Evolutionary conservation across 2,888 invertebrate genomes (phyloP).

Genomic region (Scrobipalpa costella): DNA sequence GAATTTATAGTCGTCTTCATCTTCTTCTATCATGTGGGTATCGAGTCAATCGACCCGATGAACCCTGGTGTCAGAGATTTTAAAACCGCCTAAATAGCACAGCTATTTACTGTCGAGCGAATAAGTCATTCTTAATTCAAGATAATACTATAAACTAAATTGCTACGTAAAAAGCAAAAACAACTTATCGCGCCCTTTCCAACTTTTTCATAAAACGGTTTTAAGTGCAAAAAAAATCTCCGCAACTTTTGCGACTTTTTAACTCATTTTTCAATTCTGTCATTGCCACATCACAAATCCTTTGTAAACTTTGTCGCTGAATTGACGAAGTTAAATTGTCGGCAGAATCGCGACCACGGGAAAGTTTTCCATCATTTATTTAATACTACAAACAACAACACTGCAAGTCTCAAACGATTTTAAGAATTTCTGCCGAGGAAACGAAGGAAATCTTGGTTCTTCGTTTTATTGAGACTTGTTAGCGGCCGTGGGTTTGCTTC

Average conservation of each 20-base stretch:
- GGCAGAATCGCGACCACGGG: conserved; percentile 32
- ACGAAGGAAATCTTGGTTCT: conserved; percentile 60
- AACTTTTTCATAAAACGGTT: conserved; percentile 20
- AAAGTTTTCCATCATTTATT: conserved; percentile 42
- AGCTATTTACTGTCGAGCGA: no score
- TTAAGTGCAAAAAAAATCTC: conserved; percentile 15
- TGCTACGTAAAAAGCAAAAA: not conserved
- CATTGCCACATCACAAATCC: conserved; percentile 28
- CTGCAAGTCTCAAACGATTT: conserved; percentile 62
- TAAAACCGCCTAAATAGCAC: no score
- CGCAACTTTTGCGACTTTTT: not conserved
- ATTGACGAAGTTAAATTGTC: conserved; percentile 33
- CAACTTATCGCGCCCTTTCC: not conserved
- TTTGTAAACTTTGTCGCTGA: conserved; percentile 28
- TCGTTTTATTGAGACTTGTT: conserved; percentile 62
- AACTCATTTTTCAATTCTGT: conserved; percentile 25
- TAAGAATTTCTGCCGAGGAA: conserved; percentile 36
- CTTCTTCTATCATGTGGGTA: no score
- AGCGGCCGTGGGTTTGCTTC: conserved; percentile 1
- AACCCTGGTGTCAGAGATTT: no score
- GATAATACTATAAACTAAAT: not conserved
- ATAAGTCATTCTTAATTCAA: no score
- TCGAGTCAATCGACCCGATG: no score
- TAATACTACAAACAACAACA: conserved; percentile 53
- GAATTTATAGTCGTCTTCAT: no score